These are phyloP conservation scores for Oncorhynchus masou DNA, from an alignment of 2,113 vertebrate genomes.

Conservation along the genomic window DNA sequence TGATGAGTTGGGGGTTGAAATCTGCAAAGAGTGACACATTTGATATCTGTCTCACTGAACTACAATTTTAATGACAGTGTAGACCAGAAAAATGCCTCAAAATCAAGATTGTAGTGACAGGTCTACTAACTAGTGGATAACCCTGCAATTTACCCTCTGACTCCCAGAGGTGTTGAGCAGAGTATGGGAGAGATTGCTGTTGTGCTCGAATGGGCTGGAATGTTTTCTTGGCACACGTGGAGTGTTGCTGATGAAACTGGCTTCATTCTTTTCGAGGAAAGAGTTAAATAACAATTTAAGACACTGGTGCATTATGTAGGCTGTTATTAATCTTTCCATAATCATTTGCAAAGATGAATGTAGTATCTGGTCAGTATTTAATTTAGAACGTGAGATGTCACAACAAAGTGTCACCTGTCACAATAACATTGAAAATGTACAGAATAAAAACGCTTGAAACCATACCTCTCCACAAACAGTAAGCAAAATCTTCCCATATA, in stretches of 20 bases:
- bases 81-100: too few species aligned
- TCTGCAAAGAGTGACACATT: not conserved
- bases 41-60: not conserved
- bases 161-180: constrained; percentile 39
- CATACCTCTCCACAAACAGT: constrained; percentile 75
- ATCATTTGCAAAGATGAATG: too few species aligned
- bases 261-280: constrained; percentile 43
- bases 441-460: not conserved
- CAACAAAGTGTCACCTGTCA: not conserved
- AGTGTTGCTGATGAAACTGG: constrained; percentile 69
- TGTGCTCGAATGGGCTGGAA: constrained; percentile 36
- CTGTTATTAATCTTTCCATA: too few species aligned
- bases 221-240: constrained; percentile 55
- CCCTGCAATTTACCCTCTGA: constrained; percentile 49
- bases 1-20: constrained; percentile 54
- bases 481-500: constrained; percentile 78
- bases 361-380: too few species aligned
- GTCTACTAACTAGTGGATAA: not conserved
- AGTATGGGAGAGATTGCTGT: constrained; percentile 50
- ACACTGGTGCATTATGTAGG: too few species aligned
- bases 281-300: not conserved
- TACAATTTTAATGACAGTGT: not conserved
- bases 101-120: too few species aligned
- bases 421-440: not conserved
- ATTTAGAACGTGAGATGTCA: too few species aligned